Base-by-base conservation (phyloP, 1,140 invertebrate species). In the Homalodisca vitripennis region DNA sequence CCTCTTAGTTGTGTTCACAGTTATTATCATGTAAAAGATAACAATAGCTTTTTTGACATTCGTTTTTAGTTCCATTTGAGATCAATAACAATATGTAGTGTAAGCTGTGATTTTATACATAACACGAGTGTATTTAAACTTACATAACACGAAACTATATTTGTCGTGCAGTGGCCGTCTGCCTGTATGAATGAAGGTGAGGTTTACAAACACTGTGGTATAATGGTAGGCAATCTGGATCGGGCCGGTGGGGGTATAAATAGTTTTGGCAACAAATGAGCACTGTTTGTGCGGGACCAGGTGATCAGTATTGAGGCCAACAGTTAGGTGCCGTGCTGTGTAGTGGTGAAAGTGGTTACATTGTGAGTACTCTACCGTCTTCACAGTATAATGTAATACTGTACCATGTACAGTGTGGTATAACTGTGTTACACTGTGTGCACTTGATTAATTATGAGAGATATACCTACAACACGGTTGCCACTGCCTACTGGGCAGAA, bases 401-500 rank as follows among this genome's bases (percentile, higher is more conserved):
- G 34, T 17, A 41, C 6, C 17, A 17, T 17, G 6, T 41, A 41
- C 34, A 51, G 48, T 3, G 48, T 51, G 17, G 17, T 51, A 51
- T 51, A 51, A 51, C 48, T 3, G 14, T 3, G 48, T 51, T 51
- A 51, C 48, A 6, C 48, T 22, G 17, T n/a, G 48, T 51, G 48
- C 17, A 51, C n/a, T 20, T 51, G 48, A 51, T 51, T 51, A 51
- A 51, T 51, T 51, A 51, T 51, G 6, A 51, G 48, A 51, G 48
- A 51, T 51, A 51, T 51, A 14, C 17, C 48, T 22, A 51, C n/a
- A 22, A 14, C 48, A 51, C 6, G 17, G 48, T 20, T 22, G 17
- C 3, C 14, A 51, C 48, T n/a, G 3, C 48, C 6, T 14, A 12
- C n/a, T n/a, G n/a, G 17, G n/a, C 48, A 51, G 3, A 3, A 22